A percentile compares a stretch with the other conserved stretches of the same genome.
Conservation (phyloP, 2,888 invertebrate species). For the Trachelus tabidus region DNA sequence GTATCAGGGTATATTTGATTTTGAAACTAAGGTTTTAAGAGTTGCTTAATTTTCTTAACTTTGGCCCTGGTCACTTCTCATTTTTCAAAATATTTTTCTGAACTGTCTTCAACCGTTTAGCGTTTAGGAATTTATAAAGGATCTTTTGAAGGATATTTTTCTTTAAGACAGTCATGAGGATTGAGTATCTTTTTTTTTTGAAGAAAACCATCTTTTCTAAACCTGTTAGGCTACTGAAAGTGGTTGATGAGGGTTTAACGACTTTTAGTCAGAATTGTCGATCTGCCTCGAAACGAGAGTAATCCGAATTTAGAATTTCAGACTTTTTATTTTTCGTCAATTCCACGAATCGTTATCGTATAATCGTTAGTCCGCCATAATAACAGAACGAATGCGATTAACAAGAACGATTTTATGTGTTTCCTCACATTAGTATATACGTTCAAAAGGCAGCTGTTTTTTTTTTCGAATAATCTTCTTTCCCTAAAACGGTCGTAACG, state of each 20-base stretch:
- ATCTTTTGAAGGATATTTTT: background rate
- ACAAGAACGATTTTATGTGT: background rate
- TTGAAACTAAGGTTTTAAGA: too few relatives aligned
- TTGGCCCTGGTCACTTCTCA: background rate
- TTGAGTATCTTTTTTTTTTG: background rate
- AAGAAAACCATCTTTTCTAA: background rate
- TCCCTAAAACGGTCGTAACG: background rate
- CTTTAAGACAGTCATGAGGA: background rate
- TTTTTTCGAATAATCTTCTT: background rate
- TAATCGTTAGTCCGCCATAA: background rate
- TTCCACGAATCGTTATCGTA: background rate
- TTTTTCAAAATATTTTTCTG: background rate
- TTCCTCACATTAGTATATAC: background rate
- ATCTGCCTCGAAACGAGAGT: background rate
- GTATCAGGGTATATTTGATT: background rate
- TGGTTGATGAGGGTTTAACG: background rate
- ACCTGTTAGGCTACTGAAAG: background rate
- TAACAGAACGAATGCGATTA: background rate
- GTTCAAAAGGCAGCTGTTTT: background rate
- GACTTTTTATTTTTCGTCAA: background rate
- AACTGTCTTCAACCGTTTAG: background rate
- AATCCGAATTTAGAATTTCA: background rate
- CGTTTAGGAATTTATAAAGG: background rate
- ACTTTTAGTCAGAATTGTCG: background rate
- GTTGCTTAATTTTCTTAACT: background rate